A percentile compares a stretch with the other conserved stretches of the same genome.
phyloP scores from a whole-genome alignment of 1,140 invertebrate genomes.

The Hydropsyche tenuis region DNA sequence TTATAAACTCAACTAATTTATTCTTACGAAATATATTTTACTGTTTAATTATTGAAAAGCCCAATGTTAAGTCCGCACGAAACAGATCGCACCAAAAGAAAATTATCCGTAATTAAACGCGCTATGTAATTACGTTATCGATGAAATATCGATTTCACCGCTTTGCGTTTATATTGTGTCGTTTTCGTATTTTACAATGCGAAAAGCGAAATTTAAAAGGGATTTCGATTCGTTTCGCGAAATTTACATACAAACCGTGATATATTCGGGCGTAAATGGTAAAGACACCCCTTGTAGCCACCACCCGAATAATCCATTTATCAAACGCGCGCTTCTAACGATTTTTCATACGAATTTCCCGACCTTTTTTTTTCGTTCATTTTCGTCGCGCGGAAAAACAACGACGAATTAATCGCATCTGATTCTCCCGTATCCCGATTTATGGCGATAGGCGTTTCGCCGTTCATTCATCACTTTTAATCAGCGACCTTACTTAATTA shows the following conservation, averaged over 20 bases:
- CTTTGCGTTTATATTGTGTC: too few relatives aligned
- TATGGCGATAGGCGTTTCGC: constrained; percentile 26
- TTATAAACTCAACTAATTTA: too few relatives aligned
- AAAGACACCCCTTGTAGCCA: constrained; percentile 10
- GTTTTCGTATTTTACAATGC: too few relatives aligned
- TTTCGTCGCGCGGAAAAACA: constrained; percentile 7
- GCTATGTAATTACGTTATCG: too few relatives aligned
- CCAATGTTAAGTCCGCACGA: too few relatives aligned
- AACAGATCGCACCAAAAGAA: too few relatives aligned
- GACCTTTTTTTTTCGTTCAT: background rate
- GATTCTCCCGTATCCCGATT: constrained; percentile 24
- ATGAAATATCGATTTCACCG: too few relatives aligned
- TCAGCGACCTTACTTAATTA: constrained; percentile 22
- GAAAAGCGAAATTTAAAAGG: too few relatives aligned
- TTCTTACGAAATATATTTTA: too few relatives aligned
- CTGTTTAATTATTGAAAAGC: too few relatives aligned
- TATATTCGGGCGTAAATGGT: constrained; percentile 20
- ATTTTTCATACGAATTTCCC: constrained; percentile 21
- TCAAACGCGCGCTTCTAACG: constrained; percentile 22
- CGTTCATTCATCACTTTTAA: constrained; percentile 27
- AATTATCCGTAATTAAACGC: too few relatives aligned
- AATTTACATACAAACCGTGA: constrained; percentile 8
- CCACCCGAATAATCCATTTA: constrained; percentile 19
- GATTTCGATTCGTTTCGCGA: background rate
- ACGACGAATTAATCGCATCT: constrained; percentile 24